Evolutionary conservation across 2,797 vertebrate species (phyloP), one percentile per base, ranked within the genome.

Genomic region (Semaprochilodus insignis): DNA sequence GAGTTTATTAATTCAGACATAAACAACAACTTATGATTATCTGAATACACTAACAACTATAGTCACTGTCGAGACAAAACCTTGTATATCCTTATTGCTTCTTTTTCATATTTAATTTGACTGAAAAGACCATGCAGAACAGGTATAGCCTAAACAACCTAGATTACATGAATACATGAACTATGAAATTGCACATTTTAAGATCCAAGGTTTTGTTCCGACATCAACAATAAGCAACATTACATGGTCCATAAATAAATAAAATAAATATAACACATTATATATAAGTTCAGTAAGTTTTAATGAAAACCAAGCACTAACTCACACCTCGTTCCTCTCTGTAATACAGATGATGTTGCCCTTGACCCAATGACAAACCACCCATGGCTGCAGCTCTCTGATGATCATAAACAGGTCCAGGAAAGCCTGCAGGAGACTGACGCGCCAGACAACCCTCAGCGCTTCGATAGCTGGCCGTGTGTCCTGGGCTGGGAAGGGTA

Each of bases 281-380:
- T 6, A 59, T 25, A 23, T 81, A 4, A 62, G 31, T 44, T 8
- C 15, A 44, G 27, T 13, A 21, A 23, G 21, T 16, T 31, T 67
- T 67, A 36, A 66, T 40, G 36, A 62, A 63, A 17, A 6, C 21
- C 23, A 21, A 54, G 23, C 34, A 27, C 16, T 63, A 21, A 6
- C 25, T 17, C 25, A n/a, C 57, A 21, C 19, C 17, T 74, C 17
- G 14, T 8, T 81, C 27, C 1, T 74, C 36, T 82, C 4, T 27
- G 2, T 17, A 11, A 36, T 60, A 17, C 52, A 91, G 90, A 73
- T n/a, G 79, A 91, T 15, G 81, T 91, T 1, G 85, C 71, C 21
- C 81, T 91, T 27, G 90, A 91, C 77, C 89, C 90, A 4, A 34
- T 84, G 89, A 91, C 91, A 13, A 88, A 80, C 36, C 87, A 91